Conservation (phyloP, 2,888 invertebrate genomes). For the Callinectes sapidus region DNA sequence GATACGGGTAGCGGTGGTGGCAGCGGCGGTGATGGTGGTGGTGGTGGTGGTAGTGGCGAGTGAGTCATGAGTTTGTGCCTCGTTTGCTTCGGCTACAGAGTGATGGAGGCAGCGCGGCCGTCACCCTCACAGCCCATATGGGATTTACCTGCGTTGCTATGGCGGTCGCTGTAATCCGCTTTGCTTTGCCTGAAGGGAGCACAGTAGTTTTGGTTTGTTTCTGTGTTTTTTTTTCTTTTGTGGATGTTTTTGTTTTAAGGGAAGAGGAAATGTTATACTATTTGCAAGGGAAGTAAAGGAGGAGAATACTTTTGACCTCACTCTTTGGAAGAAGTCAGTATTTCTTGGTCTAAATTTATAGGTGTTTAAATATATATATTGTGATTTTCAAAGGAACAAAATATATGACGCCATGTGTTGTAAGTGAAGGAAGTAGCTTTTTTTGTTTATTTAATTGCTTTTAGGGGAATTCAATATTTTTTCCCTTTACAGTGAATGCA, state of each 20-base stretch:
- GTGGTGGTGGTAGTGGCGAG: not conserved
- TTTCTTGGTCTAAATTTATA: too few species aligned
- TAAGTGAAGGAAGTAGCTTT: too few species aligned
- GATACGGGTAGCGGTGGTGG: too few species aligned
- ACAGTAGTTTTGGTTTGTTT: not conserved
- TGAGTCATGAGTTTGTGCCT: not conserved
- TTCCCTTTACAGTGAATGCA: too few species aligned
- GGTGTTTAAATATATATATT: too few species aligned
- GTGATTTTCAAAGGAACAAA: too few species aligned
- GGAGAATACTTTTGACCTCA: too few species aligned
- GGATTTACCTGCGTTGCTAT: not conserved
- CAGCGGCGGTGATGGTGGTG: not conserved
- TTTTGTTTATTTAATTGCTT: too few species aligned
- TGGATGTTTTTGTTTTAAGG: not conserved
- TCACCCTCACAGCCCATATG: not conserved
- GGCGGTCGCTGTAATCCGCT: not conserved
- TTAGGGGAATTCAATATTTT: too few species aligned
- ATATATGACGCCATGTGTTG: too few species aligned
- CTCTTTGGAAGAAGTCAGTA: not conserved
- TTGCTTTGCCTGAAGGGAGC: not conserved
- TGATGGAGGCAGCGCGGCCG: not conserved
- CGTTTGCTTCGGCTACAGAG: not conserved
- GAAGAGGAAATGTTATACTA: not conserved
- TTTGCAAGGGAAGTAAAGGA: too few species aligned
- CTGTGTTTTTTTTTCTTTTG: not conserved